Evolutionary conservation across 2,797 vertebrate species (phyloP).

Genomic region (Macroramphosus scolopax): DNA sequence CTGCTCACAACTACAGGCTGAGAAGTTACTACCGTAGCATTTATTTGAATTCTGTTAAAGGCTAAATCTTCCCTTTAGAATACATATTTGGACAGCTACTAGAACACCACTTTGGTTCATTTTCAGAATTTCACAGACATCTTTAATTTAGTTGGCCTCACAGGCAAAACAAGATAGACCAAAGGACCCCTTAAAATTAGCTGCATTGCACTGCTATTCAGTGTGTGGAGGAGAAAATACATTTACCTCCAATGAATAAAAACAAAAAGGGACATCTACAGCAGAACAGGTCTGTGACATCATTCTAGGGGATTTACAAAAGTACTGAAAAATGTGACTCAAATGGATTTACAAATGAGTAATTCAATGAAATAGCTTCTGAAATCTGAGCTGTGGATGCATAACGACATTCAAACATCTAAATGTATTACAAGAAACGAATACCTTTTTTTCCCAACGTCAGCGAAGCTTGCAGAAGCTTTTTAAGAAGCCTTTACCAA

Average conservation of each 20-base stretch:
- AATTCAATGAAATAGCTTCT: constrained; percentile 43
- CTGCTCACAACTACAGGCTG: constrained; percentile 15
- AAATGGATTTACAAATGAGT: constrained; percentile 51
- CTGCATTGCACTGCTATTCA: constrained; percentile 54
- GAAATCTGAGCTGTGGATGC: constrained; percentile 64
- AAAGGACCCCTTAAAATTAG: constrained; percentile 54
- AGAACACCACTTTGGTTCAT: constrained; percentile 77
- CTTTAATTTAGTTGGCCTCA: constrained; percentile 55
- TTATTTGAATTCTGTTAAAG: constrained; percentile 37
- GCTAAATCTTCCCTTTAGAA: constrained; percentile 43
- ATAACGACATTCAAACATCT: constrained; percentile 74
- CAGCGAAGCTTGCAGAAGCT: constrained; percentile 72
- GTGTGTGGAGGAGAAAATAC: constrained; percentile 25
- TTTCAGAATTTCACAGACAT: constrained; percentile 64
- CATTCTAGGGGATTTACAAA: constrained; percentile 57
- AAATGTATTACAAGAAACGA: constrained; percentile 66
- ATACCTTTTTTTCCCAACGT: constrained; percentile 70
- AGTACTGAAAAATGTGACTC: constrained; percentile 49
- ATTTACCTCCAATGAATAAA: constrained; percentile 37
- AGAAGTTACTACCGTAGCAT: constrained; percentile 6
- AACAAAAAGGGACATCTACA: constrained; percentile 44
- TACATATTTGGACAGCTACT: constrained; percentile 59
- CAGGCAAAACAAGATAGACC: constrained; percentile 44
- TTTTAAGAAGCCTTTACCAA: constrained; percentile 65
- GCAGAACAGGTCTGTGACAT: constrained; percentile 65